Conservation (phyloP, 2,888 invertebrate genomes). For the Drosophila robusta region DNA sequence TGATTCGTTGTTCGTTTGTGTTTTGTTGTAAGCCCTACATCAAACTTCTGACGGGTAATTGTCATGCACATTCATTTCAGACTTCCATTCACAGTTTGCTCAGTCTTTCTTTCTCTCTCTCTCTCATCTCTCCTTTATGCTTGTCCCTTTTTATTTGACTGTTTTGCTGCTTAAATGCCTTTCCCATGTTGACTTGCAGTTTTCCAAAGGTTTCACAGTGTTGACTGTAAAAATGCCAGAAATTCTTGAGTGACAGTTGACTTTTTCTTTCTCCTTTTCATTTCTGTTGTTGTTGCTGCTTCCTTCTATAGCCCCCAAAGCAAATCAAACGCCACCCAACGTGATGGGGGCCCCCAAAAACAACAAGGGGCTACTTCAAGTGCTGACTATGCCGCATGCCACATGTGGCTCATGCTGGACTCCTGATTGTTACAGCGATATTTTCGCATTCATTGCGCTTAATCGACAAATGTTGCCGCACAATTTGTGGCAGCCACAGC, state of each 20-base stretch:
- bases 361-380: constrained; percentile 63
- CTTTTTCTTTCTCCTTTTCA: constrained; percentile 32
- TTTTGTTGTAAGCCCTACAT: constrained; percentile 51
- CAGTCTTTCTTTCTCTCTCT: neutral
- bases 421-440: constrained; percentile 73
- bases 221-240: constrained; percentile 63
- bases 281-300: neutral
- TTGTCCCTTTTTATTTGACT: constrained; percentile 11
- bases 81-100: constrained; percentile 47
- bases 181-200: constrained; percentile 76
- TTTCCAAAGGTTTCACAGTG: constrained; percentile 54
- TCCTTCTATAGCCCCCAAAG: constrained; percentile 16
- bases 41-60: constrained; percentile 74
- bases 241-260: constrained; percentile 75
- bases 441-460: constrained; percentile 77
- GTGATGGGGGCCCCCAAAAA: constrained; percentile 4
- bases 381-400: constrained; percentile 61
- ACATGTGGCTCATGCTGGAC: constrained; percentile 34
- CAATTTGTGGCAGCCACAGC: constrained; percentile 64
- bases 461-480: constrained; percentile 76
- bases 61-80: constrained; percentile 65
- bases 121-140: neutral
- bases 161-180: constrained; percentile 36
- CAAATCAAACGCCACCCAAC: constrained; percentile 58
- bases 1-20: constrained; percentile 27